Evolutionary conservation across 2,797 vertebrate genomes (phyloP).

Genomic region (Eurystomus glaucurus): DNA sequence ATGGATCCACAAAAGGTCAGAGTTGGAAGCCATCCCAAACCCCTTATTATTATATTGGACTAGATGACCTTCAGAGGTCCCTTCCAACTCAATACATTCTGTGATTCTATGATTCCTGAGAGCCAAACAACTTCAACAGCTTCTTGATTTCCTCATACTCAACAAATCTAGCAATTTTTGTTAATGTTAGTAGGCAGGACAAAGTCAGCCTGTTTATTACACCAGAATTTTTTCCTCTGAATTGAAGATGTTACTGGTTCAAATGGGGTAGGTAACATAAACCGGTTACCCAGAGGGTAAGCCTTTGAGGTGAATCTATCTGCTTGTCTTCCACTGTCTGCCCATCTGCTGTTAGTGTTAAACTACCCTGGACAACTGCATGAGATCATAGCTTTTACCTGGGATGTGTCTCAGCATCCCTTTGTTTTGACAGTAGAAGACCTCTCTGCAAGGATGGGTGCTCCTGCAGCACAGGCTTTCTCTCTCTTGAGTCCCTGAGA

Average conservation of each 20-base stretch:
- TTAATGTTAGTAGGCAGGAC: background rate
- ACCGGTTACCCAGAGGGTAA: background rate
- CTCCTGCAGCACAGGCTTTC: background rate
- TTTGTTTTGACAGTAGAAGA: background rate
- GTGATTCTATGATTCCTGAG: background rate
- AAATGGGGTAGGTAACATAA: background rate
- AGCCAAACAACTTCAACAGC: background rate
- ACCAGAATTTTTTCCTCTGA: background rate
- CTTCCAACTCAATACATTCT: no score
- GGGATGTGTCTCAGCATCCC: background rate
- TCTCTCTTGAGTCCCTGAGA: background rate
- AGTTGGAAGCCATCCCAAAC: background rate
- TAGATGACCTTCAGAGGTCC: no score
- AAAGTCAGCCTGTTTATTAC: background rate
- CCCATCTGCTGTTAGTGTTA: background rate
- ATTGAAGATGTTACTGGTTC: background rate
- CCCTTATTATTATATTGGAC: no score
- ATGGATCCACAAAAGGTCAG: rapidly evolving
- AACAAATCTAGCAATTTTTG: background rate
- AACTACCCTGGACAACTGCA: background rate
- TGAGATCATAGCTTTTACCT: background rate
- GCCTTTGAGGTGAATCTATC: background rate
- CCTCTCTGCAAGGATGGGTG: background rate
- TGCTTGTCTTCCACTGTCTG: background rate
- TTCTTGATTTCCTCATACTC: background rate